Evolutionary conservation across 2,113 vertebrate species (phyloP).

Genomic region (Platichthys stellatus): DNA sequence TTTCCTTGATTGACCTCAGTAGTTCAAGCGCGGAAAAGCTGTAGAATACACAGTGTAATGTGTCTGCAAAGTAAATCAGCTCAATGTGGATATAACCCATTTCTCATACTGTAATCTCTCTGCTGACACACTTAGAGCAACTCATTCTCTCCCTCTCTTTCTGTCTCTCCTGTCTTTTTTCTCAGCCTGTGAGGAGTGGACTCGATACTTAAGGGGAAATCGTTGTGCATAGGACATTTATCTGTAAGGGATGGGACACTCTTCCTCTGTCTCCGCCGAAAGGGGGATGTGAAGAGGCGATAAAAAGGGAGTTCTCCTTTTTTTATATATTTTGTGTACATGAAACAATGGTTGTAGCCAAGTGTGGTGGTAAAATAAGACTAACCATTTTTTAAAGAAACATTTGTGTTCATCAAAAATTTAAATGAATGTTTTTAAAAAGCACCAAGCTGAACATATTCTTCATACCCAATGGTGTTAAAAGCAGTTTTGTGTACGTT

Average conservation of each 20-base stretch:
- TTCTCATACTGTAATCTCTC: conserved; percentile 35
- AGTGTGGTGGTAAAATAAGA: conserved; percentile 26
- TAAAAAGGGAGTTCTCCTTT: conserved; percentile 38
- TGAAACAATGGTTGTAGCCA: conserved; percentile 38
- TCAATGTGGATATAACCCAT: conserved; percentile 19
- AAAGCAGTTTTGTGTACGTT: conserved; percentile 48
- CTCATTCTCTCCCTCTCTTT: conserved; percentile 47
- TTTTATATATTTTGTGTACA: conserved; percentile 37
- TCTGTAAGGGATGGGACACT: conserved; percentile 51
- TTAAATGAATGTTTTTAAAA: conserved; percentile 43
- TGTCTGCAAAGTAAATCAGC: conserved; percentile 28
- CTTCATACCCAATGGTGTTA: conserved; percentile 40
- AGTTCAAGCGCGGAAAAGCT: conserved; percentile 4
- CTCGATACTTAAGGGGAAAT: conserved; percentile 42
- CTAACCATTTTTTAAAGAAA: conserved; percentile 10
- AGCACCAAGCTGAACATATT: conserved; percentile 33
- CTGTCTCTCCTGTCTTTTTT: conserved; percentile 55
- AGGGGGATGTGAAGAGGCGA: conserved; percentile 31
- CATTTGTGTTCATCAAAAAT: conserved; percentile 46
- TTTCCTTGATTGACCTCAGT: conserved; percentile 33
- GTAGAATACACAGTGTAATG: conserved; percentile 4
- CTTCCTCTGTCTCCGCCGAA: conserved; percentile 49
- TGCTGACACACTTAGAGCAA: conserved; percentile 37
- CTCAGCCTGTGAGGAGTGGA: conserved; percentile 71
- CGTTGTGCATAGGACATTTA: conserved; percentile 37